phyloP scores from a whole-genome alignment of 2,797 vertebrate genomes.

The Cirrhinus molitorella region DNA sequence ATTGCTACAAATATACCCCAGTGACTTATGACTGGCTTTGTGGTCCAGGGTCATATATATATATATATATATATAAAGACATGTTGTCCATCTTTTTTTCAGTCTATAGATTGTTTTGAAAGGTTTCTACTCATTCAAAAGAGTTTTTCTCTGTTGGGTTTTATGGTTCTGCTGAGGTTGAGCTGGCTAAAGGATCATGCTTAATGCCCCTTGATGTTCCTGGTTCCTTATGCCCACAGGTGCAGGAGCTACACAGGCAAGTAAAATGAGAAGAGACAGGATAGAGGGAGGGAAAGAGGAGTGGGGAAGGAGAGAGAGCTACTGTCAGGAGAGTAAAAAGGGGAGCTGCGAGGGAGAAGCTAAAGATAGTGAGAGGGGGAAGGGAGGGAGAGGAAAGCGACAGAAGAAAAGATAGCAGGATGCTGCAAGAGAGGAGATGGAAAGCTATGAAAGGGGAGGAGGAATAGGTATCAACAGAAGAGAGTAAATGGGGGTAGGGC shows the following conservation, averaged over 20 bases:
- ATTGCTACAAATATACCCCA: no score
- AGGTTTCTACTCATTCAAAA: background rate
- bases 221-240: conserved; percentile 41
- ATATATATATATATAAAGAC: no score
- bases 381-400: conserved; percentile 25
- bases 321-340: conserved; percentile 44
- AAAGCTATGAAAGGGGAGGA: conserved; percentile 23
- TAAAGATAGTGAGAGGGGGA: conserved; percentile 50
- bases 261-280: conserved; percentile 25
- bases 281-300: conserved; percentile 35
- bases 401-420: conserved; percentile 4
- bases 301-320: conserved; percentile 14
- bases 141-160: background rate
- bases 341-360: conserved; percentile 29
- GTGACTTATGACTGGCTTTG: no score
- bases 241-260: conserved; percentile 18
- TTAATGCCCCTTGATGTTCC: conserved; percentile 44
- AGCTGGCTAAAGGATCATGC: background rate
- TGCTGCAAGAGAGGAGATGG: background rate
- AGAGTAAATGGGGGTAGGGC: conserved; percentile 40
- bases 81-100: background rate
- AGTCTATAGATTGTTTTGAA: background rate
- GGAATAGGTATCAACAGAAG: conserved; percentile 52
- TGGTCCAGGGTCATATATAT: no score
- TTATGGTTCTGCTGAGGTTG: background rate